These are phyloP conservation scores for Drosophila suboccidentalis DNA, from an alignment of 2,888 invertebrate genomes.

Conservation along the genomic window DNA sequence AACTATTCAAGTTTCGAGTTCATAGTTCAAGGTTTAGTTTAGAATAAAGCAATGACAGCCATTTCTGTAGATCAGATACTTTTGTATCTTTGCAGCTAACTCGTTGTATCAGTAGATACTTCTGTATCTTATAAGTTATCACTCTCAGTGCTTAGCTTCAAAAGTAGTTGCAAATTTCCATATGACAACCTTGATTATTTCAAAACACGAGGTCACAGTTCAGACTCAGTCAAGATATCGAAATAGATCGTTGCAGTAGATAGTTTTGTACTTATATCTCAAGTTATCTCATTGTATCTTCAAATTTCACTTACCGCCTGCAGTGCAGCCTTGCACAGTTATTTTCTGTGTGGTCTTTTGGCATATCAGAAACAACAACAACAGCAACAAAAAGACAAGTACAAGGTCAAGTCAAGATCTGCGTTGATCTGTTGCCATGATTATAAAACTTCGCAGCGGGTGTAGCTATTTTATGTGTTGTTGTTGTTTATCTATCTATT, in stretches of 20 bases:
- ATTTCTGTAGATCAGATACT: neutral
- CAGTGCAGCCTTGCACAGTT: constrained; percentile 40
- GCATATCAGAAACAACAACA: constrained; percentile 8
- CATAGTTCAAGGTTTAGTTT: constrained; percentile 4
- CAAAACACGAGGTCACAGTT: neutral
- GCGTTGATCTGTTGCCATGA: constrained; percentile 32
- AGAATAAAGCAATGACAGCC: neutral
- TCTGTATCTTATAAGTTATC: neutral
- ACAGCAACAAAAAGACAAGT: constrained; percentile 31
- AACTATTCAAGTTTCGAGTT: neutral
- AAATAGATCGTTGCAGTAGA: neutral
- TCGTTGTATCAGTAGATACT: neutral
- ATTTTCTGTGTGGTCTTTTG: constrained; percentile 47
- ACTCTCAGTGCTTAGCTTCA: neutral
- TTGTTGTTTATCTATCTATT: constrained; percentile 43
- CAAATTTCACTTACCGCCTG: constrained; percentile 14
- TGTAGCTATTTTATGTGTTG: constrained; percentile 50
- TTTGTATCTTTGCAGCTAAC: neutral
- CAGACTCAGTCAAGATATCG: neutral
- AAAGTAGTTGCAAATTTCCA: neutral
- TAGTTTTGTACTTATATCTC: neutral
- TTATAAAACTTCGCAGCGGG: constrained; percentile 66
- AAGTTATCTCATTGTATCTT: neutral
- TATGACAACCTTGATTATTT: neutral
- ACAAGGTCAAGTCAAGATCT: constrained; percentile 62